phyloP scores from a whole-genome alignment of 2,888 invertebrate species.

The Conistra vaccinii region DNA sequence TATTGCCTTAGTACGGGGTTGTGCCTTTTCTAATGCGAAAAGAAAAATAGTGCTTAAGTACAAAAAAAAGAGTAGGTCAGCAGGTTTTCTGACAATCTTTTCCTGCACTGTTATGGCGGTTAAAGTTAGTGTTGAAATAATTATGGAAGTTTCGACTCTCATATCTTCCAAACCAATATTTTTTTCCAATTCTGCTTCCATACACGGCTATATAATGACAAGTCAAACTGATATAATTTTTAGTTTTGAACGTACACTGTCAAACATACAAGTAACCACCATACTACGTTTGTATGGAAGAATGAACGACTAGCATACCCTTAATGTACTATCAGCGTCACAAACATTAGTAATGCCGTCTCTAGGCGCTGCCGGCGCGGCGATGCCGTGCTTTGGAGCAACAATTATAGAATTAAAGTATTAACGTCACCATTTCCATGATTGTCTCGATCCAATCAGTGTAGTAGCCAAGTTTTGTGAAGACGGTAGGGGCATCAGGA shows the following conservation, averaged over 20 bases:
- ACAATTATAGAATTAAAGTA: background rate
- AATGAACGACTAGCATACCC: too few relatives aligned
- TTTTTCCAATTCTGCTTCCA: too few relatives aligned
- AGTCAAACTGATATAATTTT: too few relatives aligned
- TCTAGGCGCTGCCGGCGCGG: background rate
- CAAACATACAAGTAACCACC: too few relatives aligned
- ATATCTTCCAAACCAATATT: too few relatives aligned
- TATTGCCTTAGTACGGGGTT: background rate
- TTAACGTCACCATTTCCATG: conserved; percentile 63
- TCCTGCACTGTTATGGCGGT: background rate
- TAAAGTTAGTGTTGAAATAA: too few relatives aligned
- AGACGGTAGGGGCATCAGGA: conserved; percentile 74
- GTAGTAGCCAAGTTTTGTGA: conserved; percentile 73
- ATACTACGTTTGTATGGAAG: too few relatives aligned
- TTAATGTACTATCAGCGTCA: too few relatives aligned
- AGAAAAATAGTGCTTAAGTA: background rate
- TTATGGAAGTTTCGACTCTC: too few relatives aligned
- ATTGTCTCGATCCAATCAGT: conserved; percentile 73
- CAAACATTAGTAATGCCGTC: background rate
- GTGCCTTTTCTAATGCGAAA: background rate
- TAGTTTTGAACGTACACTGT: too few relatives aligned
- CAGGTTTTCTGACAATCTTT: background rate
- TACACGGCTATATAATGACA: too few relatives aligned
- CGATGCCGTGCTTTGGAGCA: background rate
- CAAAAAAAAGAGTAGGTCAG: background rate